phyloP scores from a whole-genome alignment of 2,113 vertebrate genomes.

The Tapirus terrestris region DNA sequence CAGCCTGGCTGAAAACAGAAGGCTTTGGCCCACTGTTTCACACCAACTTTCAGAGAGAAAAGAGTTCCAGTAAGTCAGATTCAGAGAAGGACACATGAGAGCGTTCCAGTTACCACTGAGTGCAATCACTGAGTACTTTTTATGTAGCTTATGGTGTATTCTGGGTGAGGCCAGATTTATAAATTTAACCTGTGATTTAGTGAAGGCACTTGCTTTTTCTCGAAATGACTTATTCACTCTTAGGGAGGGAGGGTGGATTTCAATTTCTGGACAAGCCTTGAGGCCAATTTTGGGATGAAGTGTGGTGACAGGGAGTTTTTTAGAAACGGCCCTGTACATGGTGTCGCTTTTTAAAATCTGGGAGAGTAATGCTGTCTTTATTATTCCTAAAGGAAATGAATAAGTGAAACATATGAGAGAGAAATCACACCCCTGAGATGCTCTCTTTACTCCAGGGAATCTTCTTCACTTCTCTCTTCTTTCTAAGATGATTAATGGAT shows the following conservation, averaged over 20 bases:
- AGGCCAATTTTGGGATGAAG: constrained; percentile 47
- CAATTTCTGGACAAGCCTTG: background rate
- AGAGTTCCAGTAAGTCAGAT: background rate
- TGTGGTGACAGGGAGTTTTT: background rate
- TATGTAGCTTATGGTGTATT: background rate
- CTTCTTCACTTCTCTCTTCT: constrained; percentile 50
- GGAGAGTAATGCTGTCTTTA: background rate
- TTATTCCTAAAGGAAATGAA: constrained; percentile 59
- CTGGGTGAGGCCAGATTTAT: background rate
- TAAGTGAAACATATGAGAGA: constrained; percentile 23
- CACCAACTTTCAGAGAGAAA: background rate
- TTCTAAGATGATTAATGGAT: constrained; percentile 57
- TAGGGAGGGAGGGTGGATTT: background rate
- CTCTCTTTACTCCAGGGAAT: constrained; percentile 28
- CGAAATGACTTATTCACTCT: constrained; percentile 1
- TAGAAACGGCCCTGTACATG: constrained; percentile 11
- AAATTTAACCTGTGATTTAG: constrained; percentile 31
- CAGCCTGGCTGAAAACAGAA: background rate
- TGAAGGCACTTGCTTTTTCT: constrained; percentile 21
- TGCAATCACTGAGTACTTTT: background rate
- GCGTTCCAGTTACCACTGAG: background rate
- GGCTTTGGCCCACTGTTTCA: background rate
- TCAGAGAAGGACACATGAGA: background rate
- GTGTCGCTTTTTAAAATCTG: background rate
- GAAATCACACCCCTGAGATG: constrained; percentile 7